Evolutionary conservation across 2,888 invertebrate genomes (phyloP).

Genomic region (Ditula angustiorana): DNA sequence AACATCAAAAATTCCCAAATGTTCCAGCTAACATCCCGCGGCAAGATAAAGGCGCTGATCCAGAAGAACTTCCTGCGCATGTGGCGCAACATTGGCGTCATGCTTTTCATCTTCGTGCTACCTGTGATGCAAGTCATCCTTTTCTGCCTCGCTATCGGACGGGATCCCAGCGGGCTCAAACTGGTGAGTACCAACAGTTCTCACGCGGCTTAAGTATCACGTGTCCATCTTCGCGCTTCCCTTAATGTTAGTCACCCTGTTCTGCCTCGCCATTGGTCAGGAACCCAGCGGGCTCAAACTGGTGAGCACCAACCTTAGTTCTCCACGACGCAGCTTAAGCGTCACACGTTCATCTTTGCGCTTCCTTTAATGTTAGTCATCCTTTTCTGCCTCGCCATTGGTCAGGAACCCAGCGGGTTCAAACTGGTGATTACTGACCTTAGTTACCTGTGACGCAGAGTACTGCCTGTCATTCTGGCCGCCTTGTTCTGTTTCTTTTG

Average conservation of each 20-base stretch:
- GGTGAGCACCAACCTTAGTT: constrained; percentile 88
- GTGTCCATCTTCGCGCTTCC: constrained; percentile 97
- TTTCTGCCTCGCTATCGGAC: constrained; percentile 96
- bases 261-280: constrained; percentile 96
- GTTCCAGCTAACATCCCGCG: constrained; percentile 89
- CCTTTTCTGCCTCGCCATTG: constrained; percentile 96
- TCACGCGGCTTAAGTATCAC: too few species aligned
- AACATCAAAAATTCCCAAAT: background rate
- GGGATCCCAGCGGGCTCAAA: constrained; percentile 93
- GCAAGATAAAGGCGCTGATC: constrained; percentile 93
- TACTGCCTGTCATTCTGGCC: constrained; percentile 97
- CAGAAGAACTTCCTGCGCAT: constrained; percentile 95
- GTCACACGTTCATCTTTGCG: constrained; percentile 97
- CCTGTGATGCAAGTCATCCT: constrained; percentile 98
- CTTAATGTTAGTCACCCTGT: constrained; percentile 96
- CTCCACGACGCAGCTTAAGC: too few species aligned
- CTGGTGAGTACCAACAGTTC: constrained; percentile 88
- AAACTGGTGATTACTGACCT: constrained; percentile 90
- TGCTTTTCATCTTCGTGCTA: constrained; percentile 96
- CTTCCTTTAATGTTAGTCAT: constrained; percentile 97
- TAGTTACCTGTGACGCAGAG: too few species aligned
- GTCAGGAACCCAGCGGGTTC: constrained; percentile 93
- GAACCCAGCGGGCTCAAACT: constrained; percentile 93
- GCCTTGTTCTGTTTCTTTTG: constrained; percentile 96
- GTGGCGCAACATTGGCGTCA: constrained; percentile 97